phyloP scores from a whole-genome alignment of 2,888 invertebrate species.

The Scaptomyza polygonia region DNA sequence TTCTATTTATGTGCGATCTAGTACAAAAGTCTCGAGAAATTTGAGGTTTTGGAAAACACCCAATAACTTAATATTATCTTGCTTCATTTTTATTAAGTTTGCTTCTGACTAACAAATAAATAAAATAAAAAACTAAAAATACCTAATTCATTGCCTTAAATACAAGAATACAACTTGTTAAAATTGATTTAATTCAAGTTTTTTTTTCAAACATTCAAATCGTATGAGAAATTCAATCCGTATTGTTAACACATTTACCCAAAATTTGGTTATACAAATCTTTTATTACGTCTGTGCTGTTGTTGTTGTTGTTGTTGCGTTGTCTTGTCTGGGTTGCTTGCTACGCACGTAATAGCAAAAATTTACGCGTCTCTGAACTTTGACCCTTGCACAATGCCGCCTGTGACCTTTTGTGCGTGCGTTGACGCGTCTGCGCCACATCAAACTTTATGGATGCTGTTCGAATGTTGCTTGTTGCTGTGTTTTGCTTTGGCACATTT shows the following conservation, averaged over 20 bases:
- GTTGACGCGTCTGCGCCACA: conserved; percentile 48
- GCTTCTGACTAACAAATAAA: too few species aligned
- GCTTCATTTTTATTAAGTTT: too few species aligned
- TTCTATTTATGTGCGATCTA: not conserved
- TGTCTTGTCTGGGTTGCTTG: conserved; percentile 18
- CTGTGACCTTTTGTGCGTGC: conserved; percentile 70
- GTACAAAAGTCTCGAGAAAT: too few species aligned
- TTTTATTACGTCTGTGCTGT: not conserved
- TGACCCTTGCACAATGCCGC: conserved; percentile 65
- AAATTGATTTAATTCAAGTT: not conserved
- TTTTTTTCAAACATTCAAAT: not conserved
- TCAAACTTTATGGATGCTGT: conserved; percentile 63
- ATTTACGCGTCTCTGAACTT: conserved; percentile 77
- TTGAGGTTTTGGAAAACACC: too few species aligned
- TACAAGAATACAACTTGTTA: not conserved
- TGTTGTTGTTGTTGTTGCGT: not conserved
- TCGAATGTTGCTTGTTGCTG: conserved; percentile 31
- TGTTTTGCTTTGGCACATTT: conserved; percentile 37
- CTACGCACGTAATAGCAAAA: conserved; percentile 60
- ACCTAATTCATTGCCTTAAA: too few species aligned
- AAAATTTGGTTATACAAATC: not conserved
- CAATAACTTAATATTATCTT: too few species aligned
- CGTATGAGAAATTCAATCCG: too few species aligned
- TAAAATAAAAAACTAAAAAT: too few species aligned
- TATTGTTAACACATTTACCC: not conserved